These are phyloP conservation scores for Acanthosepion lycidas DNA, from an alignment of 2,888 invertebrate genomes.

Conservation along the genomic window DNA sequence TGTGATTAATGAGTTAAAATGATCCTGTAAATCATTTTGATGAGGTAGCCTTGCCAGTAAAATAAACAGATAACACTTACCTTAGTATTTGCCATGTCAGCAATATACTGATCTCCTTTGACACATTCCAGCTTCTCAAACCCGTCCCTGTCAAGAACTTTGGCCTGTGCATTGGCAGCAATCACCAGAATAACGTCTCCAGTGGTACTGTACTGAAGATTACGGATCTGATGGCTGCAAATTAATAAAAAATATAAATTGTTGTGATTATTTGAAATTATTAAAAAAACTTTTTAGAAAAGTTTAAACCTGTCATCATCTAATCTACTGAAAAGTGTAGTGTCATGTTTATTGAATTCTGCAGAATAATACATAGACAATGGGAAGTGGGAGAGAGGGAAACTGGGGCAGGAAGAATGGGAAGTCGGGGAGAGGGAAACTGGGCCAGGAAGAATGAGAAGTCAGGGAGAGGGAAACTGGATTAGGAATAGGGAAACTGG, in stretches of 20 bases:
- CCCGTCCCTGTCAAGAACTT: conserved; percentile 94
- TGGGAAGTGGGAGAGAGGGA: too few relatives aligned
- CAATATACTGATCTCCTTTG: conserved; percentile 96
- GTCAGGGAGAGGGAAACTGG: too few relatives aligned
- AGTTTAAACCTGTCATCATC: too few relatives aligned
- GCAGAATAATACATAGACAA: too few relatives aligned
- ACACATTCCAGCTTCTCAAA: conserved; percentile 93
- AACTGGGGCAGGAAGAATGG: too few relatives aligned
- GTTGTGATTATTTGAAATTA: too few relatives aligned
- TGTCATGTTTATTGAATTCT: too few relatives aligned
- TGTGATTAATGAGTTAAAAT: background rate
- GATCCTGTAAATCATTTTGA: background rate
- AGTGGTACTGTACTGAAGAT: conserved; percentile 91
- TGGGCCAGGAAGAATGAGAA: too few relatives aligned
- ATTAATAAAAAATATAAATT: background rate
- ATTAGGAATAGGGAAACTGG: too few relatives aligned
- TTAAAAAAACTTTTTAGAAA: too few relatives aligned
- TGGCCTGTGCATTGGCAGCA: conserved; percentile 87
- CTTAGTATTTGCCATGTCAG: conserved; percentile 79
- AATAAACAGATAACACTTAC: conserved; percentile 55
- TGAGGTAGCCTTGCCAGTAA: background rate
- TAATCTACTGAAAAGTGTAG: too few relatives aligned
- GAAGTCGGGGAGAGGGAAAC: too few relatives aligned
- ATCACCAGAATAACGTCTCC: conserved; percentile 95
- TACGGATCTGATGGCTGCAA: conserved; percentile 87